phyloP scores from a whole-genome alignment of 2,113 vertebrate genomes.

The Gopherus evgoodei region DNA sequence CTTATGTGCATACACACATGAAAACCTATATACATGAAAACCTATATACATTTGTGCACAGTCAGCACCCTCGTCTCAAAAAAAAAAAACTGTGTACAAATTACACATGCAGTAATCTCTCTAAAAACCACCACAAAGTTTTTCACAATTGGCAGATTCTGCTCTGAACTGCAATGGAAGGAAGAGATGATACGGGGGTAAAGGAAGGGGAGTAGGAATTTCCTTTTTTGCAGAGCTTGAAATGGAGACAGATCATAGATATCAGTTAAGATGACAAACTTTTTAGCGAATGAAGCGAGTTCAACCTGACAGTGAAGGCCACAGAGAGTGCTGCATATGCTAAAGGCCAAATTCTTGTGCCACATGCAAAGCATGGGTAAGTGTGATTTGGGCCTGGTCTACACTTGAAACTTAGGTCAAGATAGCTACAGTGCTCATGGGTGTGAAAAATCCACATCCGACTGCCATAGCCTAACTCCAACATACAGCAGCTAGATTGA shows the following conservation, averaged over 20 bases:
- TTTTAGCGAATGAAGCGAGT: neutral
- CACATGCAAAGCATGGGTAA: neutral
- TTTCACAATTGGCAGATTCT: neutral
- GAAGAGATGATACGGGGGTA: neutral
- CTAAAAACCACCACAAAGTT: neutral
- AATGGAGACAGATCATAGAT: neutral
- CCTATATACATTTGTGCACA: fast-evolving
- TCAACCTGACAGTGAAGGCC: neutral
- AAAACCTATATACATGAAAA: neutral
- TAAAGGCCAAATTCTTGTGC: neutral
- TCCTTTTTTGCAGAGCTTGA: neutral
- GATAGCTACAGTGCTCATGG: neutral
- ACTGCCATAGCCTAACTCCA: neutral
- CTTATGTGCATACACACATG: neutral
- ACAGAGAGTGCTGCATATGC: neutral
- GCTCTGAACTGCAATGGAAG: neutral
- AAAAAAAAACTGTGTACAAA: neutral
- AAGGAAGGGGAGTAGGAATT: neutral
- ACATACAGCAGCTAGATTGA: too few species aligned
- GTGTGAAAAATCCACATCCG: neutral
- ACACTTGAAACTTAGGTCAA: neutral
- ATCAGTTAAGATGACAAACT: neutral
- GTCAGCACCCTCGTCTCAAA: neutral
- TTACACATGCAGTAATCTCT: neutral
- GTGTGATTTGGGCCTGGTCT: neutral